These are phyloP conservation scores for Trachelus iudaicus DNA, from an alignment of 2,888 invertebrate species.

Conservation along the genomic window DNA sequence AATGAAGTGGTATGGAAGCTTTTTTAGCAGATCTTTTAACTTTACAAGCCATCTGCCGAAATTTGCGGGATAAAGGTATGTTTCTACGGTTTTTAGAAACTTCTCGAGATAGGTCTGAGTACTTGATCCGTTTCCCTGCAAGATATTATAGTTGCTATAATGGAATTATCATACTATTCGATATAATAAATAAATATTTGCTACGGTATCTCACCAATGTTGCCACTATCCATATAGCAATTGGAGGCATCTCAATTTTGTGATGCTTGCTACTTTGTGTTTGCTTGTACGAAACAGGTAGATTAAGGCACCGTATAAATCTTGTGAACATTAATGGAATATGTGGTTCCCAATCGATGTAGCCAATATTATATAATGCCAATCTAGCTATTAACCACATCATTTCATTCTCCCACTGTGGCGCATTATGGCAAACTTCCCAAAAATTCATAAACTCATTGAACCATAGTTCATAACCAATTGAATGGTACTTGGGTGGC, in stretches of 20 bases:
- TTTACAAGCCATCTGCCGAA: conserved; percentile 81
- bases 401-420: conserved; percentile 76
- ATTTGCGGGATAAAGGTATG: conserved; percentile 92
- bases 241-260: conserved; percentile 66
- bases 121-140: conserved; percentile 74
- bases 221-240: conserved; percentile 69
- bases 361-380: conserved; percentile 81
- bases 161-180: no score
- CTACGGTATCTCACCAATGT: conserved; percentile 65
- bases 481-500: conserved; percentile 71
- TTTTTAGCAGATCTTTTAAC: conserved; percentile 75
- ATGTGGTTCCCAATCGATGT: conserved; percentile 88
- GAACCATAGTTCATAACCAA: conserved; percentile 83
- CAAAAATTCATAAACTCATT: conserved; percentile 82
- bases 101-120: conserved; percentile 80
- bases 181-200: conserved; percentile 6
- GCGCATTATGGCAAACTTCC: conserved; percentile 80
- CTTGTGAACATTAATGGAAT: conserved; percentile 81
- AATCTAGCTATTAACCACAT: conserved; percentile 80
- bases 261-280: conserved; percentile 70
- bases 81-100: conserved; percentile 84
- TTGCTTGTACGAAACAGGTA: conserved; percentile 83
- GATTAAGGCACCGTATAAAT: conserved; percentile 77
- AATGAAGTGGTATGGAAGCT: conserved; percentile 76
- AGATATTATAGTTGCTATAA: neutral